Evolutionary conservation across 2,113 vertebrate genomes (phyloP), one percentile per base, ranked within the genome.

Genomic region (Leucoraja erinaceus): DNA sequence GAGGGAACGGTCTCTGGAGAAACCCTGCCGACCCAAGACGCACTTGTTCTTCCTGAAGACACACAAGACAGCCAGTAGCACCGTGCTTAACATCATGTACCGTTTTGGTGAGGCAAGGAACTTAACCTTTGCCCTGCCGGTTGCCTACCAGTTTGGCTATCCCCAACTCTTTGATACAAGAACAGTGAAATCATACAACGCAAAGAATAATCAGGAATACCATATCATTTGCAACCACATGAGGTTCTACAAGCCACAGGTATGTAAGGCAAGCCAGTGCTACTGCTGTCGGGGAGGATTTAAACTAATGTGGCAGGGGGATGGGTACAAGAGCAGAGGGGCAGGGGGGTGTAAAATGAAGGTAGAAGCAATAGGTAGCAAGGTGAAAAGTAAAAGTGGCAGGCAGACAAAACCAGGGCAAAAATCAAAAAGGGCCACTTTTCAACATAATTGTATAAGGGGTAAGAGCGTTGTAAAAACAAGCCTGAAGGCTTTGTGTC

Each of bases 161-260:
- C 98, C 98, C 0, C 95, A 95, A 33, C 95, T 95, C 84, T 99
- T 99, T 96, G 96, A 96, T 9, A 66, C 77, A 3, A 47, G 59
- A 6, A 31, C 38, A 20, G 59, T 79, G 12, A 74, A 90, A 33
- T 77, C 6, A 6, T 93, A 77, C 78, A 83, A 2, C 14, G 20
- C 61, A 0, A 0, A 28, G 0, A 84, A 63, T 6, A 5, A 0
- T 0, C 66, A 70, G 38, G 95, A 95, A 75, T 98, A 97, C 93
- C 96, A 98, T 94, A 97, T 99, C 94, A 97, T 99, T 94, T 98
- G 96, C 93, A 98, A 98, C 92, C 98, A 99, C 94, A 98, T 98
- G 98, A 96, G 98, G 66, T 99, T 98, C 94, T 95, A 97, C 94
- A 95, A 95, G 93, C 94, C 94, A 3, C 98, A 98, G 98, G 98